Evolutionary conservation across 2,113 vertebrate genomes (phyloP).

Genomic region (Melanostigma gelatinosum): DNA sequence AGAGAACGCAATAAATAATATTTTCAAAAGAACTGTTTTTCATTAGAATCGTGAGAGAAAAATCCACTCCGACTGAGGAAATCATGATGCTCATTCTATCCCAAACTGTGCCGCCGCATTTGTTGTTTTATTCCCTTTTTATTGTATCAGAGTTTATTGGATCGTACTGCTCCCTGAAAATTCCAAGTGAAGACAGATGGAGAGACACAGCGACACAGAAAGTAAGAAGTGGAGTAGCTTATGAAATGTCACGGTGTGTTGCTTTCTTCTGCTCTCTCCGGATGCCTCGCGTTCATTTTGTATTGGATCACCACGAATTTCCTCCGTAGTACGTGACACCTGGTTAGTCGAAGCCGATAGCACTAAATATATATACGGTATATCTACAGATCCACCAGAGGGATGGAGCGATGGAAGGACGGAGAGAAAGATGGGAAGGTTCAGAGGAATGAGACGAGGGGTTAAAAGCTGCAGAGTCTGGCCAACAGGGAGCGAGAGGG

Average conservation of each 20-base stretch:
- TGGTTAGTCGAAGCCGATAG: constrained; percentile 37
- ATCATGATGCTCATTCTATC: not conserved
- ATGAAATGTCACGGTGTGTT: constrained; percentile 48
- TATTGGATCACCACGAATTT: constrained; percentile 57
- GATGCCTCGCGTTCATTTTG: constrained; percentile 27
- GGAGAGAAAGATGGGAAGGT: constrained; percentile 46
- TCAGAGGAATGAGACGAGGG: constrained; percentile 68
- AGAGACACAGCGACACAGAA: constrained; percentile 13
- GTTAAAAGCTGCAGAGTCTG: constrained; percentile 74
- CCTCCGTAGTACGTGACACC: constrained; percentile 43
- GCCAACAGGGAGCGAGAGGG: constrained; percentile 61
- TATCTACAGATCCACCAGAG: constrained; percentile 24
- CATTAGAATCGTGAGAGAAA: not conserved
- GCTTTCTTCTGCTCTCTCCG: constrained; percentile 12
- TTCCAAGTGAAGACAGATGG: constrained; percentile 26
- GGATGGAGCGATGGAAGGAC: constrained; percentile 41
- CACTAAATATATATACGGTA: not conserved
- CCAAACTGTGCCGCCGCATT: not conserved
- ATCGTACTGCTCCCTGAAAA: constrained; percentile 17
- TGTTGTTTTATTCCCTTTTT: constrained; percentile 10
- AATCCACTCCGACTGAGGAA: not conserved
- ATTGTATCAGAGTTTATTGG: constrained; percentile 31
- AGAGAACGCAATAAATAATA: constrained; percentile 31
- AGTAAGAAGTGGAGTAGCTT: constrained; percentile 24
- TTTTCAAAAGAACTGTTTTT: not conserved